Base-by-base conservation (phyloP, 2,888 invertebrate genomes). In the Napeogenes inachia region DNA sequence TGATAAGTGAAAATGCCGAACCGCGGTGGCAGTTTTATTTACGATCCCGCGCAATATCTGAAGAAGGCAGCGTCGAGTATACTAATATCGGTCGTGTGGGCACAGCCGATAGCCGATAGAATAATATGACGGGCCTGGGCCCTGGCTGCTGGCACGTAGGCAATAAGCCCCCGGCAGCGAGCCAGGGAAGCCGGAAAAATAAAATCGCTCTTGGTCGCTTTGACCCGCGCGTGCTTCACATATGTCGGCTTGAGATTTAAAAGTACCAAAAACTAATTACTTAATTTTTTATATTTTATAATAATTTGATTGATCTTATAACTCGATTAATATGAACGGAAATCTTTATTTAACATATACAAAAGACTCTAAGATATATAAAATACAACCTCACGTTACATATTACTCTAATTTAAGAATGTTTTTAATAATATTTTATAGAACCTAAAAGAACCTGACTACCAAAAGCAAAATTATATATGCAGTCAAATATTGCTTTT, bases 131-230 rank as follows among this genome's bases (percentile, higher is more conserved):
- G 83, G 82, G 81, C 74, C 79, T 77, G 81, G 79, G 82, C 78
- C 82, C 80, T 81, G 77, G 75, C 80, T 79, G 79, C 76, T 78
- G 84, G 87, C 89, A 90, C 89, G 89, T 90, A 89, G 87, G 89
- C 89, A 90, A 90, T 90, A 90, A 89, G 89, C 87, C 82, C 77
- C 82, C 81, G 85, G 84, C 87, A 82, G 78, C 75, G 79, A 76
- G 85, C 87, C 83, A 83, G 81, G 79, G 78, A 75, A 75, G 80
- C 77, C 82, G 82, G 85, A 84, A 86, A 87, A 89, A 89, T 89
- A 87, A 87, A 86, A 88, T 87, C 87, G 87, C 85, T 81, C 77
- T 76, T 77, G 80, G 75, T 76, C 76, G 75, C 70, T 72, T 72
- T 72, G 71, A 77, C 74, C 75, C 76, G 77, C 76, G 80, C 84